These are phyloP conservation scores for Numida meleagris DNA, from an alignment of 2,113 vertebrate genomes.

Conservation along the genomic window DNA sequence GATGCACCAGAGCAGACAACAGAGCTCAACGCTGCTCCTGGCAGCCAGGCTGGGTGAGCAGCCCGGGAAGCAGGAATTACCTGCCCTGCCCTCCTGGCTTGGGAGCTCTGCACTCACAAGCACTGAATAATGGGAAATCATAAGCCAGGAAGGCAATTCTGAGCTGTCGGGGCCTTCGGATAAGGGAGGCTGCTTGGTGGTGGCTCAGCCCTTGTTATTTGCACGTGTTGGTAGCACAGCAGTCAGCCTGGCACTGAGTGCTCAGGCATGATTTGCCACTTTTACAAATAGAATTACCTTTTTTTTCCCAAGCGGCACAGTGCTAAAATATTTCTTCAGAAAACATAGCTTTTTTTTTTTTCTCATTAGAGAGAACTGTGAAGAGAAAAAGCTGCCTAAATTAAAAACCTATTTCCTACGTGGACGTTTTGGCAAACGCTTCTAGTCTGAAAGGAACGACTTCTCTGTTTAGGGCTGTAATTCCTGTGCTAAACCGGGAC, in stretches of 20 bases:
- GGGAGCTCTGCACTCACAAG: not conserved
- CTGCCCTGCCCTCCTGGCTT: not conserved
- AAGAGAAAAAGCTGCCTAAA: not conserved
- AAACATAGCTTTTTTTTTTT: not conserved
- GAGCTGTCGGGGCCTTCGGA: slow-evolving; percentile 1
- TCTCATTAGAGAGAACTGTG: not conserved
- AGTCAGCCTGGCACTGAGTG: not conserved
- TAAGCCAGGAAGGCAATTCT: not conserved
- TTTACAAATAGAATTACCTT: slow-evolving; percentile 2
- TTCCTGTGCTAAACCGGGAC: not conserved
- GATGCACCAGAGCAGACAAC: not conserved
- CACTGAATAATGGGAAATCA: slow-evolving; percentile 22
- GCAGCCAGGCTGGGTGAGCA: not conserved
- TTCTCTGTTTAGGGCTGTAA: not conserved
- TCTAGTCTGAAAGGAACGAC: not conserved
- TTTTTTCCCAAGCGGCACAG: not conserved
- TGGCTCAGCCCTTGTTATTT: not conserved
- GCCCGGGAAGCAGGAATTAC: not conserved
- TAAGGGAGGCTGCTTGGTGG: not conserved
- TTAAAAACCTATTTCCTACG: not conserved
- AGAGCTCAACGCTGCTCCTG: not conserved
- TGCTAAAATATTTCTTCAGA: not conserved
- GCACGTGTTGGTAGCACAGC: not conserved
- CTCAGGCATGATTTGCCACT: slow-evolving; percentile 2
- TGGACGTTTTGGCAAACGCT: not conserved